Conservation (phyloP, 2,113 vertebrate species). For the Micronisus gabar region DNA sequence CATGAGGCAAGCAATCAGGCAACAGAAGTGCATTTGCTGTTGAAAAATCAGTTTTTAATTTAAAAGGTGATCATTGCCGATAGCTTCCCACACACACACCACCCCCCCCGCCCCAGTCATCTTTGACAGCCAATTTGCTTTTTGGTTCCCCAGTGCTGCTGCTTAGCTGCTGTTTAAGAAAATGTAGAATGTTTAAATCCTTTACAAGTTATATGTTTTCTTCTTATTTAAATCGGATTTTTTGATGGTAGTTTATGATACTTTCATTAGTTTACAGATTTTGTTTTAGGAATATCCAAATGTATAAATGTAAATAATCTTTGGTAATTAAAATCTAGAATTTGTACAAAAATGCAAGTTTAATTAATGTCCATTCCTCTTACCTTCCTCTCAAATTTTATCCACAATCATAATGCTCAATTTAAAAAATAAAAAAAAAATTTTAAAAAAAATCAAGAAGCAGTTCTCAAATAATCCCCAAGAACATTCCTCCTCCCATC, state of each 20-base stretch:
- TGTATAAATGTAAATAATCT: neutral
- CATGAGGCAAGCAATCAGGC: neutral
- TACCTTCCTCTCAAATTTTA: constrained; percentile 27
- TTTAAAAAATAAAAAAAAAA: neutral
- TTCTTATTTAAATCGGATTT: neutral
- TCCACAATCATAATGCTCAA: neutral
- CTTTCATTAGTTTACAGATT: neutral
- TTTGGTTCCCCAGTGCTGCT: neutral
- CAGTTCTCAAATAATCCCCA: neutral
- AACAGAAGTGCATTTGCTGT: neutral
- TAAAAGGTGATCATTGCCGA: neutral
- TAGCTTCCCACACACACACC: neutral
- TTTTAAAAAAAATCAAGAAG: neutral
- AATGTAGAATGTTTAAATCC: neutral
- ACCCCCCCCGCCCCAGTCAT: neutral
- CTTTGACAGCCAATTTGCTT: neutral
- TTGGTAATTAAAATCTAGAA: neutral
- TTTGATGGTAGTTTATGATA: neutral
- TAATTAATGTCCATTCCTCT: neutral
- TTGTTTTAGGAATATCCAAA: neutral
- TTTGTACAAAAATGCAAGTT: neutral
- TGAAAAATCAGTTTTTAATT: neutral
- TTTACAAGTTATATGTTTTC: neutral
- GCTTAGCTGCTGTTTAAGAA: neutral
- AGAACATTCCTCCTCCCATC: constrained; percentile 42